Evolutionary conservation across 2,888 invertebrate species (phyloP).

Genomic region (Scrobipalpa atriplicella): DNA sequence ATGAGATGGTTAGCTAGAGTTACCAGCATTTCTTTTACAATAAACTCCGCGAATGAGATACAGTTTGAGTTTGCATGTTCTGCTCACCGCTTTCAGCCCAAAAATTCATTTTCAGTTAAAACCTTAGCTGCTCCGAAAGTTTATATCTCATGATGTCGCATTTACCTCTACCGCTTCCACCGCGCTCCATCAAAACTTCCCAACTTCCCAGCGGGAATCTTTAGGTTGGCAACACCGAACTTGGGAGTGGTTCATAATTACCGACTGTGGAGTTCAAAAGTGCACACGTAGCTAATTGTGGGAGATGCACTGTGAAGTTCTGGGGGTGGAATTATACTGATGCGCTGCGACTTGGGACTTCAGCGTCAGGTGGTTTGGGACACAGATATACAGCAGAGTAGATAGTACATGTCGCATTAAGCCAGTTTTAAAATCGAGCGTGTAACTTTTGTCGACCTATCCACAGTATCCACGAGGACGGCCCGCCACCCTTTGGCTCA

Average conservation of each 20-base stretch:
- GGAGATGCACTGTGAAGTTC: conserved; percentile 4
- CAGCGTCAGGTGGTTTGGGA: not conserved
- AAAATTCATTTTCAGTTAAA: not conserved
- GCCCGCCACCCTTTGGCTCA: no score
- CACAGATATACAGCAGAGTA: no score
- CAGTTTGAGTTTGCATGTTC: not conserved
- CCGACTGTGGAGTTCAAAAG: not conserved
- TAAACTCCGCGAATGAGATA: not conserved
- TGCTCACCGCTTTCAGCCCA: not conserved
- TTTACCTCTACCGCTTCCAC: not conserved
- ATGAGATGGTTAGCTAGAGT: no score
- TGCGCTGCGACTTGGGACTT: not conserved
- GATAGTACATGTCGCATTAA: no score
- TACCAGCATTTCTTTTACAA: no score
- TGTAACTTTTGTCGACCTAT: no score
- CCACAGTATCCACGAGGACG: no score
- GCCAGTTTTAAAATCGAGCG: no score
- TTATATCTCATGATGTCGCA: conserved; percentile 5
- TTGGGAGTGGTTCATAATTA: not conserved
- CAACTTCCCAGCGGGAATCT: not conserved
- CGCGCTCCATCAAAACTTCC: conserved; percentile 3
- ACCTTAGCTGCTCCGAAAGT: not conserved
- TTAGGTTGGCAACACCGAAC: not conserved
- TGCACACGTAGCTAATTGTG: conserved; percentile 3
- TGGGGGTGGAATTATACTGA: not conserved